Conservation (phyloP, 2,888 invertebrate genomes). For the Synergus itoensis region DNA sequence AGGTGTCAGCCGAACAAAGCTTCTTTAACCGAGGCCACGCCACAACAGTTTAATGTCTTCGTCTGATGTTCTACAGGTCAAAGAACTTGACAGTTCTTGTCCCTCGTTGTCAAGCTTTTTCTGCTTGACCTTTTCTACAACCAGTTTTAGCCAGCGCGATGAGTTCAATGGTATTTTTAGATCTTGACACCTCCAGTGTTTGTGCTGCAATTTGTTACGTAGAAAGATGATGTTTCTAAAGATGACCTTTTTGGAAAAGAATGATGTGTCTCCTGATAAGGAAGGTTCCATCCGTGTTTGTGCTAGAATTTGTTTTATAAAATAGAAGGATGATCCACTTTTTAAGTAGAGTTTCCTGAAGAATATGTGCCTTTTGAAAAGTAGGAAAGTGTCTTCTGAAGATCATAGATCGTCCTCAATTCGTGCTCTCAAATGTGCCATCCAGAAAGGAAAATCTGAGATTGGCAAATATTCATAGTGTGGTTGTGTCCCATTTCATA, state of each 20-base stretch:
- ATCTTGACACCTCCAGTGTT: background rate
- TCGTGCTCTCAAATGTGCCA: too few relatives aligned
- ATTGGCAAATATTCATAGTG: background rate
- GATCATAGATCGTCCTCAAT: background rate
- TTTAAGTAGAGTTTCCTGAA: background rate
- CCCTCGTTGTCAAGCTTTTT: conserved; percentile 13
- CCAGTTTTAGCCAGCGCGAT: background rate
- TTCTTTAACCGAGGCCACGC: conserved; percentile 6
- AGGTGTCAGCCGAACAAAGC: conserved; percentile 35
- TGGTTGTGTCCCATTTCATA: too few relatives aligned
- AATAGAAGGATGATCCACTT: background rate
- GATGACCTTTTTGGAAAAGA: background rate
- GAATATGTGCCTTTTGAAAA: background rate
- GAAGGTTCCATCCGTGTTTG: background rate
- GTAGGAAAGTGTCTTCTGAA: background rate
- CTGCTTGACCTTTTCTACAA: conserved; percentile 13
- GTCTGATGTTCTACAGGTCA: conserved; percentile 21
- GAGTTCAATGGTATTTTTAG: conserved; percentile 14
- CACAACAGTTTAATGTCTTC: conserved; percentile 34
- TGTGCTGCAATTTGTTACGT: background rate
- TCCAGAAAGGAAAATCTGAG: background rate
- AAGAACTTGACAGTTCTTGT: conserved; percentile 38
- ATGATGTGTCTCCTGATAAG: background rate
- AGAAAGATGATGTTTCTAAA: background rate
- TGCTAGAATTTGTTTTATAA: background rate